phyloP scores from a whole-genome alignment of 1,140 invertebrate species.

The Hestina assimilis region DNA sequence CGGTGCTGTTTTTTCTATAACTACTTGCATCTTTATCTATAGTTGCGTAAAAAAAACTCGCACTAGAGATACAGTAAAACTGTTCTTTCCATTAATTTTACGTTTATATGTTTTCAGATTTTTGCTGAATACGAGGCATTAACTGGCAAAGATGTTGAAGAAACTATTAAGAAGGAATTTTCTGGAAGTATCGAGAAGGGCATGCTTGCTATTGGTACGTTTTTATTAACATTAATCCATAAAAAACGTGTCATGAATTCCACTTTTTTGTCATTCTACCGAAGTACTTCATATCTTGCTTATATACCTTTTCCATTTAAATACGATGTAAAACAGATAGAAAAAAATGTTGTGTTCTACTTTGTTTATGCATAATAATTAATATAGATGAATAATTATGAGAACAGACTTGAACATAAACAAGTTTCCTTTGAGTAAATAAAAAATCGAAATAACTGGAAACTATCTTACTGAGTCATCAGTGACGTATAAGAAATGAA shows the following conservation, averaged over 20 bases:
- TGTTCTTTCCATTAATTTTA: background rate
- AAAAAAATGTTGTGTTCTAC: no score
- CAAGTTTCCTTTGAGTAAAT: background rate
- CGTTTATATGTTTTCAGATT: constrained; percentile 76
- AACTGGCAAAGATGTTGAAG: constrained; percentile 88
- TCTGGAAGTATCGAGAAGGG: constrained; percentile 91
- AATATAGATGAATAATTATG: background rate
- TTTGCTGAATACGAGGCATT: constrained; percentile 89
- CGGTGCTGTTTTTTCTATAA: no score
- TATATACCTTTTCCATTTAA: background rate
- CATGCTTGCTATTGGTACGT: constrained; percentile 90
- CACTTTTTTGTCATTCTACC: background rate
- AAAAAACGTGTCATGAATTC: background rate
- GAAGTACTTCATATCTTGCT: background rate
- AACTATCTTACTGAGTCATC: constrained; percentile 15
- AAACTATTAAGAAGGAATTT: constrained; percentile 93
- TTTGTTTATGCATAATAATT: background rate
- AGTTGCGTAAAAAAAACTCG: no score
- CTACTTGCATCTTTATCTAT: no score
- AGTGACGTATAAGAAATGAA: constrained; percentile 17
- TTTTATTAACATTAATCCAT: no score
- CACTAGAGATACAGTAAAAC: no score
- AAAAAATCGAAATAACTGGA: background rate
- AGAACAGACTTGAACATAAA: no score
- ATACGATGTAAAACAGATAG: background rate